These are phyloP conservation scores for Meriones unguiculatus DNA, from an alignment of 2,113 vertebrate genomes.

Conservation along the genomic window DNA sequence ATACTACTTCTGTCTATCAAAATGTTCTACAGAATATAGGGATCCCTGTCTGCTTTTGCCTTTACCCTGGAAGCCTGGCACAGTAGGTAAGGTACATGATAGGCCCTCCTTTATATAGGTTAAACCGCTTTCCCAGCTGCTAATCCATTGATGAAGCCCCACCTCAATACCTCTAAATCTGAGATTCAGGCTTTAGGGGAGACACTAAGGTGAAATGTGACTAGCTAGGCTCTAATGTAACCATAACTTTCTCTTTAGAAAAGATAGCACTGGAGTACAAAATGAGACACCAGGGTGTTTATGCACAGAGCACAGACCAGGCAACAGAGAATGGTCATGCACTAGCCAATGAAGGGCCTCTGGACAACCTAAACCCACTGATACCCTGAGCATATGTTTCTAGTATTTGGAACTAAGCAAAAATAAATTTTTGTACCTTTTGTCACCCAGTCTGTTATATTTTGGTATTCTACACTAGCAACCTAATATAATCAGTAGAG, in stretches of 20 bases:
- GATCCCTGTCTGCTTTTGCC: neutral
- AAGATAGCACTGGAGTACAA: neutral
- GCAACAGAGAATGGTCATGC: neutral
- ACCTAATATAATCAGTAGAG: neutral
- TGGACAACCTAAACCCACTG: neutral
- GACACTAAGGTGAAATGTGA: neutral
- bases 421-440: neutral
- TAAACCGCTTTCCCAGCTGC: neutral
- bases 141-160: neutral
- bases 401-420: neutral
- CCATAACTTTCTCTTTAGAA: neutral
- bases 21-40: neutral
- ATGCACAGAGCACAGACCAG: fast-evolving
- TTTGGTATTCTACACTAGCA: neutral
- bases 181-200: neutral
- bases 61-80: neutral
- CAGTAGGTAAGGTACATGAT: neutral
- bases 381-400: neutral
- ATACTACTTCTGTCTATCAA: neutral
- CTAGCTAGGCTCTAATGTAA: neutral
- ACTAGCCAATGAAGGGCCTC: neutral
- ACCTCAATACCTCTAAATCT: neutral
- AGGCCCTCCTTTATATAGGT: neutral
- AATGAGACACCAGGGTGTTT: neutral
- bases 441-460: neutral